Percentiles rank a stretch among this genome's conserved stretches.
Conservation (phyloP, 2,888 invertebrate genomes). For the Agriopis leucophaearia region DNA sequence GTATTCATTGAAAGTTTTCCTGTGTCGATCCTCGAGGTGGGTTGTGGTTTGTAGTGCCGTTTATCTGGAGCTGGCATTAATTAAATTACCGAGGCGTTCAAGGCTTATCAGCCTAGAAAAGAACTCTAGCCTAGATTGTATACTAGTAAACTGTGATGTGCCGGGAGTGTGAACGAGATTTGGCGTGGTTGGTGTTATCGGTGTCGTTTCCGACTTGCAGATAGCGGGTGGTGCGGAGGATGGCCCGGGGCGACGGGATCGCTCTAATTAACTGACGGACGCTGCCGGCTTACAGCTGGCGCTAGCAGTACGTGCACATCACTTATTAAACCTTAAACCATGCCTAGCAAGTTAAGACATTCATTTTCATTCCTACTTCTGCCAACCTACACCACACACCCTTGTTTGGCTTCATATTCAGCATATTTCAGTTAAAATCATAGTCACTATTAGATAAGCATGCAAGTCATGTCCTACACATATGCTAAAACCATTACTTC, state of each 20-base stretch:
- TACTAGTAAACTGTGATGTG: conserved; percentile 16
- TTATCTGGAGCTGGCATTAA: conserved; percentile 74
- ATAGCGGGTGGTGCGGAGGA: conserved; percentile 81
- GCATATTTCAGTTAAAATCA: too few species aligned
- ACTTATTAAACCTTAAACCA: not conserved
- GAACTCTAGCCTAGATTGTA: conserved; percentile 20
- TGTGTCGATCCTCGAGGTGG: conserved; percentile 68
- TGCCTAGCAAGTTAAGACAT: not conserved
- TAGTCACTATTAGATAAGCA: not conserved
- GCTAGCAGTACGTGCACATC: conserved; percentile 73
- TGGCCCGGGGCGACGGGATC: conserved; percentile 77
- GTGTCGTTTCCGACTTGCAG: conserved; percentile 83
- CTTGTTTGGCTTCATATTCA: not conserved
- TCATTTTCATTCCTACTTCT: not conserved
- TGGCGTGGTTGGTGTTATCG: conserved; percentile 77
- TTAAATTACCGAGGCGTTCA: conserved; percentile 67
- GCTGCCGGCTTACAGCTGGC: conserved; percentile 84
- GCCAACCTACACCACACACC: too few species aligned
- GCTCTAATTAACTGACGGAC: conserved; percentile 84
- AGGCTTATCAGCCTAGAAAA: conserved; percentile 17
- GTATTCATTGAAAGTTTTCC: conserved; percentile 27
- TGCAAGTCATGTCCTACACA: too few species aligned
- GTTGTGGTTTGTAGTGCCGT: conserved; percentile 74
- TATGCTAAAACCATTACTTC: too few species aligned
- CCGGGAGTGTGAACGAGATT: conserved; percentile 50